A percentile compares a stretch with the other conserved stretches of the same genome.
These are phyloP conservation scores for Cosmopolites sordidus DNA, from an alignment of 2,888 invertebrate genomes.

Conservation along the genomic window DNA sequence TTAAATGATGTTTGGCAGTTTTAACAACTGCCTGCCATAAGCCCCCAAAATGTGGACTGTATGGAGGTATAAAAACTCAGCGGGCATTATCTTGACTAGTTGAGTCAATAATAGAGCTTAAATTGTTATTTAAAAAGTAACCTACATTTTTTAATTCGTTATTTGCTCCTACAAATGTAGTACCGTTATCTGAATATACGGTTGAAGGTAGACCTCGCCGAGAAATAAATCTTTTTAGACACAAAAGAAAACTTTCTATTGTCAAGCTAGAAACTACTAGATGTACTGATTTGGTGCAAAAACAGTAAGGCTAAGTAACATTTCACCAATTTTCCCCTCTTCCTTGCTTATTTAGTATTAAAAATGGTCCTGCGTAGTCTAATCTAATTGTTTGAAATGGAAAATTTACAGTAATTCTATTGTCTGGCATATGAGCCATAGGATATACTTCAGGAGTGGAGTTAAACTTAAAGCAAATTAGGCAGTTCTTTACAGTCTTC, in stretches of 20 bases:
- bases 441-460: constrained; percentile 5
- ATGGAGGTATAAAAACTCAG: not conserved
- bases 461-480: constrained; percentile 18
- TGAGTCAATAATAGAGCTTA: not conserved
- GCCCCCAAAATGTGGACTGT: constrained; percentile 2
- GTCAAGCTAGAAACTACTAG: no score
- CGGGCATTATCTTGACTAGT: not conserved
- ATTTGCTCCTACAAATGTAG: no score
- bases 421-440: constrained; percentile 9
- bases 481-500: constrained; percentile 9
- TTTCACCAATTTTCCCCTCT: no score
- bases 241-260: no score
- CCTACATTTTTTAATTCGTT: constrained; percentile 1
- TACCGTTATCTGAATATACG: no score
- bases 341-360: no score
- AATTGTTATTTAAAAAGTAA: no score
- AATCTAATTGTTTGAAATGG: constrained; percentile 16
- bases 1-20: no score
- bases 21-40: constrained; percentile 4
- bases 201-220: no score
- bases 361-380: constrained; percentile 20
- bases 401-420: constrained; percentile 9
- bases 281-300: no score
- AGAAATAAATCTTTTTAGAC: no score
- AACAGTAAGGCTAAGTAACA: no score